phyloP scores from a whole-genome alignment of 2,797 vertebrate genomes.

The Phalloptychus januarius region DNA sequence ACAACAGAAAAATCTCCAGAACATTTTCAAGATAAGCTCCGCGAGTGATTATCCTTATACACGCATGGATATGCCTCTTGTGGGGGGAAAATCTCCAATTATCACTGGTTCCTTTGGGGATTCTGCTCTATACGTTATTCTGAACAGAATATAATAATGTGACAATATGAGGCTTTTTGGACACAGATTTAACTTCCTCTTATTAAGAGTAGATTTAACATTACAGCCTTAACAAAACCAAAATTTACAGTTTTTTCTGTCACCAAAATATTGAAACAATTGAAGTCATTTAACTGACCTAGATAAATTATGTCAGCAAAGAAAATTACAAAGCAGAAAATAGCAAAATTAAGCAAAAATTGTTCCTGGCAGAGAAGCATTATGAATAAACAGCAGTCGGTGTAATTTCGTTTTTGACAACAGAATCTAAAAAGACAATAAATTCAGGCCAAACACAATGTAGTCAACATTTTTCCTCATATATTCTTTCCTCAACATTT shows the following conservation, averaged over 20 bases:
- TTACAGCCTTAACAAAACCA: background rate
- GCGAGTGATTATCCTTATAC: constrained; percentile 44
- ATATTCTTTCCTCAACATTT: background rate
- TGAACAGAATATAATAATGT: background rate
- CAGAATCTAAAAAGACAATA: background rate
- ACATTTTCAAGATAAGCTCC: constrained; percentile 39
- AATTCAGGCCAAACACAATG: background rate
- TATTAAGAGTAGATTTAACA: background rate
- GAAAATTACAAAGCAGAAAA: background rate
- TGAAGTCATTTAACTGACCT: background rate
- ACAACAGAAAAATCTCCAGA: constrained; percentile 30
- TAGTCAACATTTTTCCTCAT: background rate
- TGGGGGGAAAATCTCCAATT: background rate
- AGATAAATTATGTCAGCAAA: background rate
- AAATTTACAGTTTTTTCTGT: background rate
- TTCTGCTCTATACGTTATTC: background rate
- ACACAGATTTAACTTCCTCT: background rate
- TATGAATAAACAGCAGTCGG: background rate
- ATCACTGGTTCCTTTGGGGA: background rate
- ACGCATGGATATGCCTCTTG: constrained; percentile 16
- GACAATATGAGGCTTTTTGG: background rate
- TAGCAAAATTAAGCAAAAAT: background rate
- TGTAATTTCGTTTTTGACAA: background rate
- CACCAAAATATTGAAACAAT: background rate
- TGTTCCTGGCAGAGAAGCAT: background rate